Percentiles rank a stretch among this genome's conserved stretches.
Conservation (phyloP, 2,888 invertebrate genomes). For the Hydrotaea diabolus region DNA sequence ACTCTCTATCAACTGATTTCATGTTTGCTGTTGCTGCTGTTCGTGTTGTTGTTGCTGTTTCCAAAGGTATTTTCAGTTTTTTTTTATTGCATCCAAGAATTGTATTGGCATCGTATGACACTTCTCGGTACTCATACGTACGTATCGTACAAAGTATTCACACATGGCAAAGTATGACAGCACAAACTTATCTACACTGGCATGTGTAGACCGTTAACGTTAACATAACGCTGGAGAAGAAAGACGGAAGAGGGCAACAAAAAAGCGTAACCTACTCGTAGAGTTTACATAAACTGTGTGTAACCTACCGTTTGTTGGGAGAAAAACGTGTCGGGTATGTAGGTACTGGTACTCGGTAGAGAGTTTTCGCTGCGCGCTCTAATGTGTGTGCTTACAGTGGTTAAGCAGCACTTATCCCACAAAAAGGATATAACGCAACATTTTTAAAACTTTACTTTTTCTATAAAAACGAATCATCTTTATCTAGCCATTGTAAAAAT, state of each 20-base stretch:
- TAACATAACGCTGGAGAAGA: conserved; percentile 13
- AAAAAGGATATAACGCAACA: too few relatives aligned
- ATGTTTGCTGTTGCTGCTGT: conserved; percentile 13
- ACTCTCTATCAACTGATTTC: not conserved
- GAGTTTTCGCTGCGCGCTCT: not conserved
- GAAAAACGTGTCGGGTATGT: not conserved
- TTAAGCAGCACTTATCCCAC: too few relatives aligned
- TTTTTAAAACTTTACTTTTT: too few relatives aligned
- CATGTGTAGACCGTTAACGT: conserved; percentile 16
- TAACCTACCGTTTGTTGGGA: not conserved
- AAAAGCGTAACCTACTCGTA: not conserved
- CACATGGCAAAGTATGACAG: conserved; percentile 23
- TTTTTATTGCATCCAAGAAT: not conserved
- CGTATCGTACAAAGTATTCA: not conserved
- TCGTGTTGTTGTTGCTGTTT: conserved; percentile 20
- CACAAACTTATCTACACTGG: not conserved
- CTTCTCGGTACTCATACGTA: conserved; percentile 15
- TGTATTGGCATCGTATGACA: conserved; percentile 55
- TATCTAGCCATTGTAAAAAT: too few relatives aligned
- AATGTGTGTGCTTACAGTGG: not conserved
- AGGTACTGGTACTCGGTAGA: not conserved
- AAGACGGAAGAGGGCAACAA: not conserved
- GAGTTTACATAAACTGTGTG: conserved; percentile 20
- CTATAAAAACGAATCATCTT: too few relatives aligned
- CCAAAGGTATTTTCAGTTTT: not conserved